Evolutionary conservation across 2,113 vertebrate species (phyloP).

Genomic region (Aptenodytes patagonicus): DNA sequence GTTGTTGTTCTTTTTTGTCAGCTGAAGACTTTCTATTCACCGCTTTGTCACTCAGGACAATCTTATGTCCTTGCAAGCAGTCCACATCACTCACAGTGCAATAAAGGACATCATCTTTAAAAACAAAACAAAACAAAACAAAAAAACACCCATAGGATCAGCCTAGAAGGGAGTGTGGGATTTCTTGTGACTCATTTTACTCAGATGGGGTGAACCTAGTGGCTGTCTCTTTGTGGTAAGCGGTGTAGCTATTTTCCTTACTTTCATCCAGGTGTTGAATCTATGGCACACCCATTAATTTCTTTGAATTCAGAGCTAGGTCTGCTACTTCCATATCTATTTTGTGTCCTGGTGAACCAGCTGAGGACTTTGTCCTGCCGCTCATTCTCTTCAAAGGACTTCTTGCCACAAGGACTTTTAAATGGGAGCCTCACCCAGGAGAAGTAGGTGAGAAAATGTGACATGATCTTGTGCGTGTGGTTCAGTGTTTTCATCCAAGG

Average conservation of each 20-base stretch:
- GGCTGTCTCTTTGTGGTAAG: not conserved
- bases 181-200: not conserved
- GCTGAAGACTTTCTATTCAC: not conserved
- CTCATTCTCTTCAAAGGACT: not conserved
- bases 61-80: not conserved
- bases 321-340: not conserved
- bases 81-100: not conserved
- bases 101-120: not conserved
- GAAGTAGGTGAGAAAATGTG: not conserved
- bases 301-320: not conserved
- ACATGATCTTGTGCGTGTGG: not conserved
- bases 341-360: not conserved
- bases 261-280: not conserved
- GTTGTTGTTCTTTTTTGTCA: not conserved
- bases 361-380: not conserved
- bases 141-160: not conserved
- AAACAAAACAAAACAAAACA: too few relatives aligned
- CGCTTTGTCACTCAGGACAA: not conserved
- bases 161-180: not conserved
- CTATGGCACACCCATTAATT: not conserved
- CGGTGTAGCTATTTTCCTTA: fast-evolving
- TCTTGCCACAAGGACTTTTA: not conserved
- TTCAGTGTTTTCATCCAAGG: not conserved
- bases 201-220: not conserved
- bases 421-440: not conserved